Base-by-base conservation (phyloP, 1,140 invertebrate species). In the Sycobia sp. region DNA sequence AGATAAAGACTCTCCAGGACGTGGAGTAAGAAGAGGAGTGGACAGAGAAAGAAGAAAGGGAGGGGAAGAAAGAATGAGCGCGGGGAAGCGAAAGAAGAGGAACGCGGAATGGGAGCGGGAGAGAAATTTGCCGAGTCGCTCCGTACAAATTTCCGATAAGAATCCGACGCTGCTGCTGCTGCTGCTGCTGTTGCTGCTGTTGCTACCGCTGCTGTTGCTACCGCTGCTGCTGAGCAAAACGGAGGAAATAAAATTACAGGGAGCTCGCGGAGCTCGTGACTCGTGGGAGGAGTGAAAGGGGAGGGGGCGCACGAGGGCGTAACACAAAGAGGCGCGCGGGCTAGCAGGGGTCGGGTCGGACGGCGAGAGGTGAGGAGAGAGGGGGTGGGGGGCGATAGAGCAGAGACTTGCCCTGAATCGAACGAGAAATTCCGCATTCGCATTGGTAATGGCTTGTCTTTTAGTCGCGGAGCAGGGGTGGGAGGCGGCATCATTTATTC, bases 401-500 rank as follows among this genome's bases (percentile, higher is more conserved):
- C 41, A 20, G 65, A 62, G n/a, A n/a, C n/a, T n/a, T n/a, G 71
- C 66, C 73, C 62, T 53, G 20, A 25, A 50, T 41, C 32, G 57
- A 39, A 39, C 23, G 38, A 25, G 18, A 41, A 54, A 62, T 62
- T 62, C 20, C 50, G 49, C 20, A 36, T 44, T 51, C 46, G 73
- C 70, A 77, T 73, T 68, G 69, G 69, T 74, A 76, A 78, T 77
- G 70, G 69, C 57, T 67, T 67, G 72, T 69, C 65, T 73, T 78
- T 77, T 76, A 79, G 70, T 76, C 72, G 69, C 72, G 69, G 65
- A n/a, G n/a, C n/a, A n/a, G n/a, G n/a, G n/a, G n/a, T n/a, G n/a
- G n/a, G n/a, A n/a, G n/a, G n/a, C n/a, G n/a, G 70, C 68, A 77
- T 75, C 71, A 73, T 77, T 80, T 76, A 76, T 78, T 73, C 72